These are phyloP conservation scores for Epinotia bilunana DNA, from an alignment of 2,888 invertebrate genomes.

Conservation along the genomic window DNA sequence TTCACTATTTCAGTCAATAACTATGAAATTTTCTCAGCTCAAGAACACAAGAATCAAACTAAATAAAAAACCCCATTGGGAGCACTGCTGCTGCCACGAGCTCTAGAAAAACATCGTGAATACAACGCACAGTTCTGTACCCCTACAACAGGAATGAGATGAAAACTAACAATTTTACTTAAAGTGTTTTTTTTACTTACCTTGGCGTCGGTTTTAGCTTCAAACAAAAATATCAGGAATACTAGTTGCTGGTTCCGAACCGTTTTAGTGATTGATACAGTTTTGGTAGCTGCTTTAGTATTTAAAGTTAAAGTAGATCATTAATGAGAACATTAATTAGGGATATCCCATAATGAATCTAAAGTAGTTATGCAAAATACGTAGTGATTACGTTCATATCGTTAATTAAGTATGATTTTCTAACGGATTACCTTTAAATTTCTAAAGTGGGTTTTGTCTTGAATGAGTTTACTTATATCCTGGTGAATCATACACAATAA, in stretches of 20 bases:
- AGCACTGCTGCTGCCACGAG: no score
- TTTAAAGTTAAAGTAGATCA: conserved; percentile 24
- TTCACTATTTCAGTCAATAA: no score
- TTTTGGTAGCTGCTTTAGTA: conserved; percentile 1
- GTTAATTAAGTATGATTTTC: conserved; percentile 16
- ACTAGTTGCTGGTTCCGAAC: neutral
- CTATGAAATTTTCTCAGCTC: no score
- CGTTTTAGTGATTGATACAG: conserved; percentile 14
- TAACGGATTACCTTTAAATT: neutral
- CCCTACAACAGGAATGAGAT: no score
- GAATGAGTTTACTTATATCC: neutral
- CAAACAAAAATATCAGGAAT: neutral
- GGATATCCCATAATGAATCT: conserved; percentile 5
- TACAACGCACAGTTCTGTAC: no score
- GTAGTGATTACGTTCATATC: conserved; percentile 5
- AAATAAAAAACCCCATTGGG: no score
- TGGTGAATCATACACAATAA: neutral
- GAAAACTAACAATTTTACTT: neutral
- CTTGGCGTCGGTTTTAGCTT: neutral
- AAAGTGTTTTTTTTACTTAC: neutral
- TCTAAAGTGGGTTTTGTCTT: neutral
- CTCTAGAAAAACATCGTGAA: no score
- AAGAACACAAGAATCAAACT: no score
- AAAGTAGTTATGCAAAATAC: conserved; percentile 7
- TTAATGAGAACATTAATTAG: conserved; percentile 21